These are phyloP conservation scores for Theretra japonica DNA, from an alignment of 2,888 invertebrate species.

Conservation along the genomic window DNA sequence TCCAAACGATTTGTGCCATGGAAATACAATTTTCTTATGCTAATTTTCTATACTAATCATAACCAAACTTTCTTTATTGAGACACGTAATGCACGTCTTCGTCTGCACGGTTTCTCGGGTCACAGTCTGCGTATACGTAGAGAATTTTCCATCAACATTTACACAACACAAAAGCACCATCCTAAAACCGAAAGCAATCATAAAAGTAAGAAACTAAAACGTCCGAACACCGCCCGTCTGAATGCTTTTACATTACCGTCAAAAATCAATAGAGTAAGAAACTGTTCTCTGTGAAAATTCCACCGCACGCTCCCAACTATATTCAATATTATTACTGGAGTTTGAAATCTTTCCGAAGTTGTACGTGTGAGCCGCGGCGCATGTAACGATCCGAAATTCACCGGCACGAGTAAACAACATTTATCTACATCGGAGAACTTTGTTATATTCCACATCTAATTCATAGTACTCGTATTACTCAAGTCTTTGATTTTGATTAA, in stretches of 20 bases:
- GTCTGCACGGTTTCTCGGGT: no score
- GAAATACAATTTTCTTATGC: no score
- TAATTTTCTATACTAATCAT: no score
- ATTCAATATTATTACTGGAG: conserved; percentile 57
- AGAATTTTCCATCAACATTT: background rate
- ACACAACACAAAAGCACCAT: background rate
- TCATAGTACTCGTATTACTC: background rate
- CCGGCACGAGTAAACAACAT: conserved; percentile 9
- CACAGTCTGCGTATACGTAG: background rate
- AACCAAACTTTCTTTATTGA: no score
- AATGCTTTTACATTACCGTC: conserved; percentile 14
- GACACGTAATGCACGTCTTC: no score
- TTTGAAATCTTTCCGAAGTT: conserved; percentile 72
- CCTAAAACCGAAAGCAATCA: background rate
- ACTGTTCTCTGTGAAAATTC: conserved; percentile 19
- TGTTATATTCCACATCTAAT: background rate
- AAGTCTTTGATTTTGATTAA: background rate
- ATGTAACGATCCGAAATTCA: conserved; percentile 42
- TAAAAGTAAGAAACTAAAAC: conserved; percentile 1
- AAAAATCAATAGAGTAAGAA: conserved; percentile 18
- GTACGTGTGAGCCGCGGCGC: conserved; percentile 43
- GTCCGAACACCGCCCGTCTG: background rate
- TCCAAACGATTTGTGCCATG: no score
- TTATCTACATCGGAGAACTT: conserved; percentile 5
- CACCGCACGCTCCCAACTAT: conserved; percentile 22